Evolutionary conservation across 2,888 invertebrate species (phyloP).

Genomic region (Ephialtes manifestator): DNA sequence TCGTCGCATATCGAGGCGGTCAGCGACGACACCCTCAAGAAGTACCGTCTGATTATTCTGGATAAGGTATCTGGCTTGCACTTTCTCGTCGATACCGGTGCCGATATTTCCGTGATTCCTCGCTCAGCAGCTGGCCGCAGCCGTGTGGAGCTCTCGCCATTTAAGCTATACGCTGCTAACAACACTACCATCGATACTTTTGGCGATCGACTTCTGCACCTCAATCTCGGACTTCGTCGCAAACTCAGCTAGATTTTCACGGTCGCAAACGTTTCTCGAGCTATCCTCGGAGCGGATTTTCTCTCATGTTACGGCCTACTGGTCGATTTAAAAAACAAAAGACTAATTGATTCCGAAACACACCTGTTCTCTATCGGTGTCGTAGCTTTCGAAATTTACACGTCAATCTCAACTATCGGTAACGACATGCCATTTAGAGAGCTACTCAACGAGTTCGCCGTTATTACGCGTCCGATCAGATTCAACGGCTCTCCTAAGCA

Average conservation of each 20-base stretch:
- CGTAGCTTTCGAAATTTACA: neutral
- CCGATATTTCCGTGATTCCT: neutral
- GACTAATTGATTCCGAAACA: neutral
- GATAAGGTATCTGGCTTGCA: neutral
- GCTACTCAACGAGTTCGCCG: slow-evolving; percentile 21
- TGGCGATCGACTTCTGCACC: slow-evolving; percentile 14
- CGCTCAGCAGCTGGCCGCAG: neutral
- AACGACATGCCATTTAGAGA: neutral
- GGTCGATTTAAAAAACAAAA: neutral
- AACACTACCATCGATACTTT: slow-evolving; percentile 31
- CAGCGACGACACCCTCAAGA: neutral
- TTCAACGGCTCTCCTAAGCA: neutral
- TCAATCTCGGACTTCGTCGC: slow-evolving; percentile 23
- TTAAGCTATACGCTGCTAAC: slow-evolving; percentile 42
- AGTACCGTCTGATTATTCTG: neutral
- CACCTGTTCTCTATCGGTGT: neutral
- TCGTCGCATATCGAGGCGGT: neutral
- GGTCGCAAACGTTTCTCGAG: slow-evolving; percentile 5
- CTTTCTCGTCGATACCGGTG: neutral
- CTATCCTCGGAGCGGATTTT: slow-evolving; percentile 55
- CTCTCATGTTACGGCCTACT: neutral
- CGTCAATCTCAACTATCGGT: neutral
- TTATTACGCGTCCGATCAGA: neutral
- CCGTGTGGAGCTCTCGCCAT: neutral
- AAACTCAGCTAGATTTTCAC: slow-evolving; percentile 19